phyloP scores from a whole-genome alignment of 1,140 invertebrate genomes.

The Chymomyza costata region DNA sequence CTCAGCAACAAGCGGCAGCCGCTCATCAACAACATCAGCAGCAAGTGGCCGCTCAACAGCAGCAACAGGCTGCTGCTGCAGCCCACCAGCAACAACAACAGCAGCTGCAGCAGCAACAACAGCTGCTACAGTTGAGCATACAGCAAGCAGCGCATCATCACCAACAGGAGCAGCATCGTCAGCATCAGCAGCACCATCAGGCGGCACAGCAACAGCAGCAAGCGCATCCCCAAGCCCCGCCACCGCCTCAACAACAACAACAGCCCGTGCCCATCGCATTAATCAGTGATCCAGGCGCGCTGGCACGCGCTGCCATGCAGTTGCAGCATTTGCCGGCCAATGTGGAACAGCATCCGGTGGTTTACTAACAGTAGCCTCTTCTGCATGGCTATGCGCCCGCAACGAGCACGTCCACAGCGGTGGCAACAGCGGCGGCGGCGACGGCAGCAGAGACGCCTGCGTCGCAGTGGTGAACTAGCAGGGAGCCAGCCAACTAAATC shows the following conservation, averaged over 20 bases:
- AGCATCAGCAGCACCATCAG: slow-evolving; percentile 58
- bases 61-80: slow-evolving; percentile 27
- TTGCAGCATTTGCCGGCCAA: slow-evolving; percentile 70
- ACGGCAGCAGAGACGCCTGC: slow-evolving; percentile 28
- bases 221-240: slow-evolving; percentile 41
- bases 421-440: slow-evolving; percentile 25
- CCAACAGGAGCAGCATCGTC: slow-evolving; percentile 55
- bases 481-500: slow-evolving; percentile 25
- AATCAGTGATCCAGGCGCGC: slow-evolving; percentile 66
- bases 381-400: slow-evolving; percentile 55
- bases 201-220: slow-evolving; percentile 43
- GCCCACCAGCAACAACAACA: slow-evolving; percentile 57
- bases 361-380: slow-evolving; percentile 74
- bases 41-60: slow-evolving; percentile 37
- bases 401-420: slow-evolving; percentile 26
- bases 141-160: slow-evolving; percentile 68
- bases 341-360: slow-evolving; percentile 73
- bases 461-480: slow-evolving; percentile 46
- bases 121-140: slow-evolving; percentile 58
- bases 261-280: slow-evolving; percentile 69
- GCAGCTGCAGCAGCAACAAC: slow-evolving; percentile 54
- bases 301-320: slow-evolving; percentile 71
- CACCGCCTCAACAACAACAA: slow-evolving; percentile 53
- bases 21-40: slow-evolving; percentile 53
- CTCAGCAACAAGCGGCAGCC: slow-evolving; percentile 32